Evolutionary conservation across 2,888 invertebrate species (phyloP).

Genomic region (Strigamia maritima): DNA sequence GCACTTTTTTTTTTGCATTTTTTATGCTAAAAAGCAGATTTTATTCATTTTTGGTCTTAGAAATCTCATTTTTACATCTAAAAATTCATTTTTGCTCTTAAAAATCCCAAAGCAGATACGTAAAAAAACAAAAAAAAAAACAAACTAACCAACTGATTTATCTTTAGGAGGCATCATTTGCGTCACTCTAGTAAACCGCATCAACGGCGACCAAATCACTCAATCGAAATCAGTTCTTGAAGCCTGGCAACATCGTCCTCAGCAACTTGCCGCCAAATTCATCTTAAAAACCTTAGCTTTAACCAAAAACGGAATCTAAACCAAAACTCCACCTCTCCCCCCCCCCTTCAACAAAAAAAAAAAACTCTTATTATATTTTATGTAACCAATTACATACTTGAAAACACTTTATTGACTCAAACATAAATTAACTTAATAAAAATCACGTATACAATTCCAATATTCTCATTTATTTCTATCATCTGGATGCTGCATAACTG

Average conservation of each 20-base stretch:
- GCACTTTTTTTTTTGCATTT: too few relatives aligned
- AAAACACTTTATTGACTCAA: not conserved
- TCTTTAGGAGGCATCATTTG: conserved; percentile 78
- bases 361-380: not conserved
- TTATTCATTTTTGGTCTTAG: too few relatives aligned
- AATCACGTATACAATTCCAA: not conserved
- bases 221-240: conserved; percentile 83
- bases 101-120: too few relatives aligned
- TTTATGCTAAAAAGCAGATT: too few relatives aligned
- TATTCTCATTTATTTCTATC: not conserved
- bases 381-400: too few relatives aligned
- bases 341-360: not conserved
- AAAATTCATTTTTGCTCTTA: too few relatives aligned
- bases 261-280: conserved; percentile 74
- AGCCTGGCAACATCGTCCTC: conserved; percentile 87
- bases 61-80: too few relatives aligned
- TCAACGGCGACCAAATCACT: conserved; percentile 86
- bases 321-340: too few relatives aligned
- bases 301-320: not conserved
- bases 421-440: not conserved
- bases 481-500: not conserved
- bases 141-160: too few relatives aligned
- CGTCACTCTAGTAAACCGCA: conserved; percentile 84
- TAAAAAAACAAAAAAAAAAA: too few relatives aligned
- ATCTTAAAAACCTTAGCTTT: conserved; percentile 58